Evolutionary conservation across 2,113 vertebrate genomes (phyloP).

Genomic region (Siniperca chuatsi): DNA sequence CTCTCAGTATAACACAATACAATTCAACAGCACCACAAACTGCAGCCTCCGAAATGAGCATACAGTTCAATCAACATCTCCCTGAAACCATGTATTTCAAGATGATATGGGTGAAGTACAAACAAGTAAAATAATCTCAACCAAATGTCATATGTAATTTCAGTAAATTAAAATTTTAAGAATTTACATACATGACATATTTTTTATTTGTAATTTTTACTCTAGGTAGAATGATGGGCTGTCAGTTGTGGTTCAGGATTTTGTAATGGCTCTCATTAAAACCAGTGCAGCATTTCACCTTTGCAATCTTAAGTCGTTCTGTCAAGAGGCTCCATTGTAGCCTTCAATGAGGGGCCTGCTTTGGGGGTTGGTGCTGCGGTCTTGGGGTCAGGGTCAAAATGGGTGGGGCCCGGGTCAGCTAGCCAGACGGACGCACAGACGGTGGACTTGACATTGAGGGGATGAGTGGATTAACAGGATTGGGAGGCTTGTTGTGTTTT

Average conservation of each 20-base stretch:
- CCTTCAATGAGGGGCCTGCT: background rate
- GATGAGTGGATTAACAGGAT: conserved; percentile 75
- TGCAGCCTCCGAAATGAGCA: too few relatives aligned
- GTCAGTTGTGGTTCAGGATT: background rate
- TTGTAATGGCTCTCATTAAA: background rate
- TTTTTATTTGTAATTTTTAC: background rate
- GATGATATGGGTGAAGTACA: too few relatives aligned
- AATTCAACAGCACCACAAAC: background rate
- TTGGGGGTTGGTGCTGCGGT: conserved; percentile 31
- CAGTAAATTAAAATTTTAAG: background rate
- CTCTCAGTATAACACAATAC: background rate
- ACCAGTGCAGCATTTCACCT: conserved; percentile 1
- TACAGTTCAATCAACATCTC: too few relatives aligned
- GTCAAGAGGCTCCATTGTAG: conserved; percentile 57
- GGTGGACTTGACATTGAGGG: conserved; percentile 83
- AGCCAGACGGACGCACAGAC: conserved; percentile 79
- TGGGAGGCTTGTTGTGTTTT: conserved; percentile 50
- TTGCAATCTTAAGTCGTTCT: conserved; percentile 2
- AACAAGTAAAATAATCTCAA: background rate
- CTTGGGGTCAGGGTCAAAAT: conserved; percentile 76
- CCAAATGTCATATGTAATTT: background rate
- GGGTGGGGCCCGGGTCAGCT: conserved; percentile 71
- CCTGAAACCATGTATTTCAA: background rate
- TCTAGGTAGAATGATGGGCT: background rate
- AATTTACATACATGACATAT: background rate